Percentiles rank a stretch among this genome's conserved stretches.
Evolutionary conservation across 2,797 vertebrate genomes (phyloP).

Genomic region (Sebastes hubbsi): DNA sequence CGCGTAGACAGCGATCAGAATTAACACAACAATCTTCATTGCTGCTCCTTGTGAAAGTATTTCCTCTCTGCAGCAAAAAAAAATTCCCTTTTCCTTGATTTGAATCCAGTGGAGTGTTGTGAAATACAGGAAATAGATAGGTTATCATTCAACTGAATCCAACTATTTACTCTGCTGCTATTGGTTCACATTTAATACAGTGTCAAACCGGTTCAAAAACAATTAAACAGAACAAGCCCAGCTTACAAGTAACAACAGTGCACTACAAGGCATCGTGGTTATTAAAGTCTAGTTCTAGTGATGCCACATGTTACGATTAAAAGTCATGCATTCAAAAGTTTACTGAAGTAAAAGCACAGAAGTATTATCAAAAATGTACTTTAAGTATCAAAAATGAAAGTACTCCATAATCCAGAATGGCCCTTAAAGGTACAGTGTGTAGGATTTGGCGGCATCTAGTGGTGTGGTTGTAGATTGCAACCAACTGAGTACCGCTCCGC

Average conservation of each 20-base stretch:
- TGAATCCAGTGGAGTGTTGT: slow-evolving; percentile 6
- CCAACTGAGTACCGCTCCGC: rapidly evolving
- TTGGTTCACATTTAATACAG: slow-evolving; percentile 4
- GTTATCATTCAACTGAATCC: slow-evolving; percentile 36
- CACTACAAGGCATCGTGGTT: slow-evolving; percentile 37
- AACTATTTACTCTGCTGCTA: neutral
- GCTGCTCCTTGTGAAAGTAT: neutral
- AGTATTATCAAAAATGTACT: too few species aligned
- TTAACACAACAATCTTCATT: slow-evolving; percentile 57
- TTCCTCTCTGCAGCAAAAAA: neutral
- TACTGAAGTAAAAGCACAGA: neutral
- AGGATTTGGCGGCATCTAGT: too few species aligned
- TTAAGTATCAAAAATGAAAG: neutral
- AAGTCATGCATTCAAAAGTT: neutral
- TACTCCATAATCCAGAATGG: neutral
- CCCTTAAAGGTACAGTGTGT: neutral
- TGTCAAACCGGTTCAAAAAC: neutral
- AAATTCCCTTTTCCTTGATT: neutral
- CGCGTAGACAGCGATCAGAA: slow-evolving; percentile 63
- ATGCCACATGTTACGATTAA: neutral
- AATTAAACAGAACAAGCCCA: neutral
- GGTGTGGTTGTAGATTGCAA: too few species aligned
- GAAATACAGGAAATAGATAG: slow-evolving; percentile 27
- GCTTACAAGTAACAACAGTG: neutral
- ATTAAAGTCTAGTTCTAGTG: slow-evolving; percentile 7